phyloP scores from a whole-genome alignment of 2,888 invertebrate species.

The Automeris io region DNA sequence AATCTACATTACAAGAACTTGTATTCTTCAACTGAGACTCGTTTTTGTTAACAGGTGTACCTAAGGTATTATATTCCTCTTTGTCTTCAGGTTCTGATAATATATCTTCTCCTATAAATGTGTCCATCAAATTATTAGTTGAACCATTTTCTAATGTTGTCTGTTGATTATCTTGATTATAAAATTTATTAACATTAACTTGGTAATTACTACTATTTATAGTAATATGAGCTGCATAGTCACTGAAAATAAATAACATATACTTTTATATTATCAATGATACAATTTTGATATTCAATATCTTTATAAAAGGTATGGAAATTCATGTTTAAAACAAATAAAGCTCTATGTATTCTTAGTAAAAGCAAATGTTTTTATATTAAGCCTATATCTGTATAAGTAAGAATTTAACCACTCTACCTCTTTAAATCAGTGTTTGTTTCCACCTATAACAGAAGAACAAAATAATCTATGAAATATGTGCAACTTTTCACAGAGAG shows the following conservation, averaged over 20 bases:
- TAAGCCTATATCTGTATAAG: no score
- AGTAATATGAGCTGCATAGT: conserved; percentile 18
- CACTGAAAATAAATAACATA: not conserved
- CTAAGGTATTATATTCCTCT: not conserved
- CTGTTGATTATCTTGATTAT: not conserved
- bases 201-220: conserved; percentile 10
- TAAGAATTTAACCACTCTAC: no score
- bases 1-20: not conserved
- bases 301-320: no score
- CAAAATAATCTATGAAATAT: no score
- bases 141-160: not conserved
- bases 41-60: not conserved
- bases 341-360: no score
- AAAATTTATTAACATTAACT: not conserved
- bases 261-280: no score
- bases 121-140: not conserved
- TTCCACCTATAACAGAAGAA: no score
- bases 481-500: no score
- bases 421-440: no score
- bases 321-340: no score
- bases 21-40: not conserved
- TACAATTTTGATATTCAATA: no score
- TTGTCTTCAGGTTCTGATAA: not conserved
- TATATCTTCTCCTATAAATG: not conserved
- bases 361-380: no score